phyloP scores from a whole-genome alignment of 2,113 vertebrate species.

The Proterorhinus semilunaris region DNA sequence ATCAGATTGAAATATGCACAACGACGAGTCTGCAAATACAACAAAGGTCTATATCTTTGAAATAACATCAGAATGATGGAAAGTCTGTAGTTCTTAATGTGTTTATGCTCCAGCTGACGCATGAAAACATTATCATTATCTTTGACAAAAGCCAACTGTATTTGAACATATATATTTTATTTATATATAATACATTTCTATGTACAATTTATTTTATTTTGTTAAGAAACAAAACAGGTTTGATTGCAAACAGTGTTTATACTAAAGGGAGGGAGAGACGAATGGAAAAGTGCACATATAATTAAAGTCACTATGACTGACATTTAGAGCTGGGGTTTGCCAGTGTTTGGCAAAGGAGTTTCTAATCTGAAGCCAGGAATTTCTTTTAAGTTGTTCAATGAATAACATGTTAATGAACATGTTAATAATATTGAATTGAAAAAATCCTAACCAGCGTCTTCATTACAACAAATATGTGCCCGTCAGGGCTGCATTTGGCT shows the following conservation, averaged over 20 bases:
- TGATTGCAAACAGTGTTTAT: slow-evolving; percentile 80
- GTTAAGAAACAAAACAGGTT: slow-evolving; percentile 74
- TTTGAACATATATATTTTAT: slow-evolving; percentile 77
- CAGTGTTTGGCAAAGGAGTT: slow-evolving; percentile 38
- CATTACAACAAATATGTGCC: slow-evolving; percentile 20
- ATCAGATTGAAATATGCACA: background rate
- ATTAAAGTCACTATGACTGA: slow-evolving; percentile 29
- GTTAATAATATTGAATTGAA: background rate
- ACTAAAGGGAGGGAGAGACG: slow-evolving; percentile 65
- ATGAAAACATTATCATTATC: background rate
- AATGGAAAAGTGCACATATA: slow-evolving; percentile 76
- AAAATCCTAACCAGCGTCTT: slow-evolving; percentile 8
- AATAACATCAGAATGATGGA: background rate
- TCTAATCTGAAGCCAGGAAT: slow-evolving; percentile 32
- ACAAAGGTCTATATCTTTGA: background rate
- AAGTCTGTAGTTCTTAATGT: background rate
- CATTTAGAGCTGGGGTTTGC: slow-evolving; percentile 41
- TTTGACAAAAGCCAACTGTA: slow-evolving; percentile 18
- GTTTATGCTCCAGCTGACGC: slow-evolving; percentile 36
- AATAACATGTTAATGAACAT: slow-evolving; percentile 12
- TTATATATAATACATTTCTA: slow-evolving; percentile 78
- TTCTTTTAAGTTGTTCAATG: slow-evolving; percentile 28
- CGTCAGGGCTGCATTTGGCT: slow-evolving; percentile 48
- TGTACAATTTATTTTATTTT: slow-evolving; percentile 81
- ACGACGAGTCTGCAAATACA: background rate